Evolutionary conservation across 1,140 invertebrate genomes (phyloP), one percentile per base, ranked within the genome.

Genomic region (Condylostylus longicornis): DNA sequence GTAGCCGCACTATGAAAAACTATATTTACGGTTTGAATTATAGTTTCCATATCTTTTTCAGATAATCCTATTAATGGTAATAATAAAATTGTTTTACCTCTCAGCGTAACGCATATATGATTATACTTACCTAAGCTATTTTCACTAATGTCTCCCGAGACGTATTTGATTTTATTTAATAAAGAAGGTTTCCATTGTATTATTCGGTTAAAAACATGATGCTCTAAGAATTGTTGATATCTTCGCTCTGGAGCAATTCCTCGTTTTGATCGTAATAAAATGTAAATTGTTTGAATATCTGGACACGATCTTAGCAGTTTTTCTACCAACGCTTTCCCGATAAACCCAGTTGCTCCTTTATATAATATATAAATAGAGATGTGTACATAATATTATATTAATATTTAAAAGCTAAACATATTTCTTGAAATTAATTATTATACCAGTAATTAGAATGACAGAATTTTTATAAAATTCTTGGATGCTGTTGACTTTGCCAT

Each of bases 1-100:
- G 84, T 88, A 0, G 88, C 89, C 1, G 88, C 88, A 12, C 71
- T 79, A 51, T 94, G 86, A 50, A 93, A 84, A 9, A 93, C 75
- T 19, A 90, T 63, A 27, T 74, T 51, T 9, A 84, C 70, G 33
- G 72, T 65, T 5, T 70, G 58, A 9, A 62, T 58, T 1, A 88
- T 51, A 9, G 65, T 51, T 23, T 65, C 42, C 30, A 63, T 50
- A 59, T 82, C 74, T 10, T 54, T 47, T 12, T 65, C 52, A 30
- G 54, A 66, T n/a, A 87, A 59, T 15, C 80, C 82, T 30, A 85
- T n/a, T n/a, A n/a, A n/a, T n/a, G n/a, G n/a, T n/a, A 40, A 27
- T 2, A n/a, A 20, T 38, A 37, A 10, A 25, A 23, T 5, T 12
- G 18, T 10, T 18, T 34, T 6, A 23, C 17, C n/a, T n/a, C n/a